phyloP scores from a whole-genome alignment of 2,113 vertebrate species.

The Elephantulus edwardii region DNA sequence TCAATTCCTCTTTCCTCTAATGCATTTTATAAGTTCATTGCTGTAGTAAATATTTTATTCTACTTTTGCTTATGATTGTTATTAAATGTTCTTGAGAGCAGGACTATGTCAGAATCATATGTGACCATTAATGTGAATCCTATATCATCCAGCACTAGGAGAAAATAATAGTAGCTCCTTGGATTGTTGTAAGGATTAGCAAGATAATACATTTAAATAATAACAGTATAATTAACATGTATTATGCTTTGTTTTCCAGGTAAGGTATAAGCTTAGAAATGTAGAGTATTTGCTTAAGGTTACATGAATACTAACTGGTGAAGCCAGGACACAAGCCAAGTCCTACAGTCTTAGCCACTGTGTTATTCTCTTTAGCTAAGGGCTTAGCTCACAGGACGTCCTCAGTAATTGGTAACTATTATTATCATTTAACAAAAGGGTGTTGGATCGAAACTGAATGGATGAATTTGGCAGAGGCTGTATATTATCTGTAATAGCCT shows the following conservation, averaged over 20 bases:
- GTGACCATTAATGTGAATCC: not conserved
- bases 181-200: not conserved
- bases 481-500: conserved; percentile 38
- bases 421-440: conserved; percentile 41
- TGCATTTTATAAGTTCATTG: not conserved
- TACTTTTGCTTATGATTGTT: conserved; percentile 21
- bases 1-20: not conserved
- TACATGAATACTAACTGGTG: not conserved
- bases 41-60: conserved; percentile 21
- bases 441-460: conserved; percentile 46
- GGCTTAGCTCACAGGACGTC: not conserved
- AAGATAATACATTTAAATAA: not conserved
- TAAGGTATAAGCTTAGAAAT: not conserved
- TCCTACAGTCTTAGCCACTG: not conserved
- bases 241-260: conserved; percentile 27
- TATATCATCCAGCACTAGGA: not conserved
- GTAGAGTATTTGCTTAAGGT: not conserved
- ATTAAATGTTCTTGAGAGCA: not conserved
- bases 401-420: conserved; percentile 33
- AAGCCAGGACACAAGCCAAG: not conserved
- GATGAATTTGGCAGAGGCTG: conserved; percentile 46
- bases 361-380: not conserved
- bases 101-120: not conserved
- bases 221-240: not conserved
- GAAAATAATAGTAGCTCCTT: not conserved